Percentiles rank a stretch among this genome's conserved stretches.
These are phyloP conservation scores for Mesaphorura yosii DNA, from an alignment of 1,140 invertebrate species.

Conservation along the genomic window DNA sequence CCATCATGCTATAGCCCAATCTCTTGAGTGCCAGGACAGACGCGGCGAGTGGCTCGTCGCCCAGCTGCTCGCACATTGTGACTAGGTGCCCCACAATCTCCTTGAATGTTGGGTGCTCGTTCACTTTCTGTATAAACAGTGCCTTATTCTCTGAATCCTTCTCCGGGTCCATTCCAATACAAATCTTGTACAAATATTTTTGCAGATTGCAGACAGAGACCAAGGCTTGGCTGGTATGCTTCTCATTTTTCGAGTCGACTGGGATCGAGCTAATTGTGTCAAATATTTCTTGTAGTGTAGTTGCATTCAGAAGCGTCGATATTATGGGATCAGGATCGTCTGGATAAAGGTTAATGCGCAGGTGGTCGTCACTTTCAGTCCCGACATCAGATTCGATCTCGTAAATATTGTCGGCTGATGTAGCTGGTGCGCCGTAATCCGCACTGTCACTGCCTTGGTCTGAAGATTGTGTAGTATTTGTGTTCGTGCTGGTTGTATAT, in stretches of 20 bases:
- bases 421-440: too few species aligned
- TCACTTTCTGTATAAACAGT: slow-evolving; percentile 10
- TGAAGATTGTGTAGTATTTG: too few species aligned
- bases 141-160: slow-evolving; percentile 7
- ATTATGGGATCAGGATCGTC: slow-evolving; percentile 3
- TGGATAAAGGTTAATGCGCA: slow-evolving; percentile 8
- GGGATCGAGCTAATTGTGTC: slow-evolving; percentile 9
- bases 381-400: not conserved
- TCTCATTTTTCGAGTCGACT: not conserved
- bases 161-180: slow-evolving; percentile 11
- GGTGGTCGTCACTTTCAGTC: not conserved
- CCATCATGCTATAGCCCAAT: slow-evolving; percentile 13
- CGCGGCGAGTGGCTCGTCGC: slow-evolving; percentile 25
- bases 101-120: slow-evolving; percentile 18
- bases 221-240: slow-evolving; percentile 29
- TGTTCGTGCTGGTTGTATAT: too few species aligned
- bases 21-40: slow-evolving; percentile 18
- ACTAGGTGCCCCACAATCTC: slow-evolving; percentile 14
- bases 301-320: not conserved
- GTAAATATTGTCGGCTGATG: not conserved
- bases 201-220: slow-evolving; percentile 29
- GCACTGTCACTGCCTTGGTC: too few species aligned
- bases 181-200: slow-evolving; percentile 23
- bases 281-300: slow-evolving; percentile 19
- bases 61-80: slow-evolving; percentile 7